Evolutionary conservation across 2,113 vertebrate genomes (phyloP).

Genomic region (Isurus oxyrinchus): DNA sequence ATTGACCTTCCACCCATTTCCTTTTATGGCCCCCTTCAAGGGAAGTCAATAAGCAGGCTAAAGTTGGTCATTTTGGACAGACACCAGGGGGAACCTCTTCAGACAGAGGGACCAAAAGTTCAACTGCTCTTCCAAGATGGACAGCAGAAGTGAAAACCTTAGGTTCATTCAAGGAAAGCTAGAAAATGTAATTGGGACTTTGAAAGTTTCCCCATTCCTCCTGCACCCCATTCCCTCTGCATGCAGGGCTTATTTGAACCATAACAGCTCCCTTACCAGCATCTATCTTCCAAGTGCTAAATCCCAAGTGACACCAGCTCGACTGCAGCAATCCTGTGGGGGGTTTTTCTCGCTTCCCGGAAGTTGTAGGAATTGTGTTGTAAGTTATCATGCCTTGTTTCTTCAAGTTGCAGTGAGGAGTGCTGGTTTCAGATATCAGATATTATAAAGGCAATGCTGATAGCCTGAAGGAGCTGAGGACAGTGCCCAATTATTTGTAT

Average conservation of each 20-base stretch:
- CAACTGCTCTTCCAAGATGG: background rate
- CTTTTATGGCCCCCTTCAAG: background rate
- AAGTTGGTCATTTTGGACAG: background rate
- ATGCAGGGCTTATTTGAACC: background rate
- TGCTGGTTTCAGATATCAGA: background rate
- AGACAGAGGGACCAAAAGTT: background rate
- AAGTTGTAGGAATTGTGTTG: no score
- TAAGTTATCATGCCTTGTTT: background rate
- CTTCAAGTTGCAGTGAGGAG: background rate
- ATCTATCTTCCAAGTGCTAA: background rate
- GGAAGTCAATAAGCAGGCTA: background rate
- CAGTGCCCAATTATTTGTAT: background rate
- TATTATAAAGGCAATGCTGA: background rate
- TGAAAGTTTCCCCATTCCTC: background rate
- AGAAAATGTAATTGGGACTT: background rate
- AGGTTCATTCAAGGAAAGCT: background rate
- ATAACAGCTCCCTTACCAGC: background rate
- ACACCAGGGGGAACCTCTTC: background rate
- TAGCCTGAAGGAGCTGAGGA: background rate
- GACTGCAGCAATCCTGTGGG: background rate
- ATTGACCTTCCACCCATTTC: background rate
- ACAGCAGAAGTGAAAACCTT: background rate
- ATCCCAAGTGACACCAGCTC: no score
- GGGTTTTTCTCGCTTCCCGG: background rate
- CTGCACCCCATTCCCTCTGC: no score